Conservation (phyloP, 2,888 invertebrate species). For the Sceliomorpha sp. region DNA sequence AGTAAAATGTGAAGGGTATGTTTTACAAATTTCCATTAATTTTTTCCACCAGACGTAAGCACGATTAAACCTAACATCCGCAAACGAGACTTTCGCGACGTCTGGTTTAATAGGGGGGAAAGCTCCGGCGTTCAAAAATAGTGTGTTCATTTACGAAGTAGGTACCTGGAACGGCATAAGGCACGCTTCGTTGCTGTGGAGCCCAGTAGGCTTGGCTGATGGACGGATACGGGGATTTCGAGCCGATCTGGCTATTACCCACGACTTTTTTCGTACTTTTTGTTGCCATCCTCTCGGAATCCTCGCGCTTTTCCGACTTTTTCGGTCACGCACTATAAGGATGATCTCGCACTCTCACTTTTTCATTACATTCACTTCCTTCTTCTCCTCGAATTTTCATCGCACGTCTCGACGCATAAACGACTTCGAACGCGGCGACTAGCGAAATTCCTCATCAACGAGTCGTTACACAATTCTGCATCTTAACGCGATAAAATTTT, state of each 20-base stretch:
- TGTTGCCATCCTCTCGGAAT: slow-evolving; percentile 72
- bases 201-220: slow-evolving; percentile 93
- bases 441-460: background rate
- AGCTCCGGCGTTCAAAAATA: slow-evolving; percentile 2
- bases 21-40: too few relatives aligned
- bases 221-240: slow-evolving; percentile 84
- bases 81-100: slow-evolving; percentile 4
- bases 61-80: too few relatives aligned
- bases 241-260: slow-evolving; percentile 69
- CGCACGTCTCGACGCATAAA: too few relatives aligned
- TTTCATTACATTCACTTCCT: background rate
- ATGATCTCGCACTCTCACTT: slow-evolving; percentile 15
- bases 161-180: slow-evolving; percentile 92
- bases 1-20: too few relatives aligned
- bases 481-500: too few relatives aligned
- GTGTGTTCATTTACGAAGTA: slow-evolving; percentile 2
- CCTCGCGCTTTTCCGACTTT: background rate
- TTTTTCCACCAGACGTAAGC: too few relatives aligned
- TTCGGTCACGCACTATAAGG: background rate
- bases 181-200: slow-evolving; percentile 89
- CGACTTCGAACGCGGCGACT: too few relatives aligned
- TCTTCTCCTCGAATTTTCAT: too few relatives aligned
- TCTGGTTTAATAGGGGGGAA: background rate
- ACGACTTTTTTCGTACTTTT: slow-evolving; percentile 77
- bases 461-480: too few relatives aligned